Conservation (phyloP, 2,797 vertebrate genomes). For the Podarcis siculus region DNA sequence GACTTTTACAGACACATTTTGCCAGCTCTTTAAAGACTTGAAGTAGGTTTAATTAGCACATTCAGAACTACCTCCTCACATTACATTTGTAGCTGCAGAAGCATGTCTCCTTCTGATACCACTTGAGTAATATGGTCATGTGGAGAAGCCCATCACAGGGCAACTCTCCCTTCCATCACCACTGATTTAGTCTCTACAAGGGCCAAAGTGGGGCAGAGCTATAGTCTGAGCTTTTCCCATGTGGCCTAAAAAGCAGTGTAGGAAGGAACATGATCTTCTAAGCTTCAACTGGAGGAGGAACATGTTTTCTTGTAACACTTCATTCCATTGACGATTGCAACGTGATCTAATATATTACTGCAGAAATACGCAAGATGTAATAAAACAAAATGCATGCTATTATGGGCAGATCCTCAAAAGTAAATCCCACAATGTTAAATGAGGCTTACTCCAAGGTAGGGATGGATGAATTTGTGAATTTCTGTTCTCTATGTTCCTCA, state of each 20-base stretch:
- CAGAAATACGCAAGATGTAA: conserved; percentile 43
- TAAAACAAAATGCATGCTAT: not conserved
- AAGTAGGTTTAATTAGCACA: conserved; percentile 69
- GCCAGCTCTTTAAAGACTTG: conserved; percentile 61
- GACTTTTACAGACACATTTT: conserved; percentile 43
- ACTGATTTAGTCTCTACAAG: not conserved
- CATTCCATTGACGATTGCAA: conserved; percentile 61
- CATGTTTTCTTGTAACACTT: conserved; percentile 60
- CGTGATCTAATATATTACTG: conserved; percentile 59
- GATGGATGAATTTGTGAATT: too few species aligned
- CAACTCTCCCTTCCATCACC: not conserved
- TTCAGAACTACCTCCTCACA: conserved; percentile 18
- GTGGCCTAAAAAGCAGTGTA: not conserved
- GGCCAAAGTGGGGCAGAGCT: not conserved
- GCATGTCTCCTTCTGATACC: too few species aligned
- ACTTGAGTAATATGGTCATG: not conserved
- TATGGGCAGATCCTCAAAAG: not conserved
- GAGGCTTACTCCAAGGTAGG: not conserved
- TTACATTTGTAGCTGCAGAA: not conserved
- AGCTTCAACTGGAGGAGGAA: not conserved
- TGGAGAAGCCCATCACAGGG: too few species aligned
- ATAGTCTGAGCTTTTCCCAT: not conserved
- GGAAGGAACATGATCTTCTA: not conserved
- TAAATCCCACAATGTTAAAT: not conserved
- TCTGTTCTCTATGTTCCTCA: too few species aligned